Base-by-base conservation (phyloP, 2,113 vertebrate genomes). In the Zapornia atra region DNA sequence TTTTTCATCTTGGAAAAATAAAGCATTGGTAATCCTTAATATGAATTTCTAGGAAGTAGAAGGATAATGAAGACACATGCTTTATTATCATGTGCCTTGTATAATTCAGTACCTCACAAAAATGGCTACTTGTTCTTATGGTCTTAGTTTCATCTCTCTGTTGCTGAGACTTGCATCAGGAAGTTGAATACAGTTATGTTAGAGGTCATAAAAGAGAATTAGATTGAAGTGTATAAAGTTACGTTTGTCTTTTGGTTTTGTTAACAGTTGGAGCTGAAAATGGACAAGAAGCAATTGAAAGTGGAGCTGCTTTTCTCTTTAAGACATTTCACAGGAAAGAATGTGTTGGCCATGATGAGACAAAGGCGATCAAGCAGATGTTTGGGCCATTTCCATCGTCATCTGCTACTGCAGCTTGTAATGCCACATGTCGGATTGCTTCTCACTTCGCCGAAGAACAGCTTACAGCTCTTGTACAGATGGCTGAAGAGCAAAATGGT, bases 381-480 rank as follows among this genome's bases (percentile, higher is more conserved):
- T 99, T 99, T 90, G 99, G 99, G 40, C 99, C 99, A 1, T 99
- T 99, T 92, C 99, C 99, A 1, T 98, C 98, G 1, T 98, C 99
- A 22, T 98, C 98, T 90, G 99, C 99, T 10, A 98, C 98, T 42
- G 92, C 97, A 81, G 98, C 98, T 95, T 99, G 98, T 91, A 86
- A 97, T 85, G 98, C 98, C 50, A 98, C 98, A 34, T 97, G 96
- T 94, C 97, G 97, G 70, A 98, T 99, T 91, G 97, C 98, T 89
- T 98, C 98, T 76, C 96, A 96, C 71, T 97, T 99, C 40, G 96
- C 93, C 86, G 98, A 98, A 89, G 98, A 98, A 48, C 96, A 95
- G 86, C 97, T 99, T 44, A 97, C 98, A 79, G 97, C 98, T 81
- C 98, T 99, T 59, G 63, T 99, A 76, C 98, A 97, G 83, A 96